These are phyloP conservation scores for Pseudobourletiella spinata DNA, from an alignment of 1,140 invertebrate species.

Conservation along the genomic window DNA sequence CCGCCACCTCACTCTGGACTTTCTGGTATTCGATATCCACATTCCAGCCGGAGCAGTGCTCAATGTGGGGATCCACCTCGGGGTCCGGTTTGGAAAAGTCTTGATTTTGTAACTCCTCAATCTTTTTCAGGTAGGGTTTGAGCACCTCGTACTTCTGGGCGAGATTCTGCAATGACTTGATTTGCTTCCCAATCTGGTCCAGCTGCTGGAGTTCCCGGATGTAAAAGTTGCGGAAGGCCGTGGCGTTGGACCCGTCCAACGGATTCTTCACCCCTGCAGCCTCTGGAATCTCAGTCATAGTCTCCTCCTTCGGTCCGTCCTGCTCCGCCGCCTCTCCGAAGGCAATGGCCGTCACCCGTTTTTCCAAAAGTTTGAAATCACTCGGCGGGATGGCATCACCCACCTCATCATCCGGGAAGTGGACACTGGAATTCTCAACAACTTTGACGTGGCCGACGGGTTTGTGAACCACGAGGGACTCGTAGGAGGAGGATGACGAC, in stretches of 20 bases:
- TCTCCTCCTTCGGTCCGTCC: neutral
- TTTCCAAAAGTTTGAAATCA: neutral
- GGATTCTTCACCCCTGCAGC: neutral
- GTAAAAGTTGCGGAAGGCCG: constrained; percentile 30
- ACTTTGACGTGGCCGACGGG: constrained; percentile 3
- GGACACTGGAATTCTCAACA: constrained; percentile 3
- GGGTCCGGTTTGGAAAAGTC: constrained; percentile 20
- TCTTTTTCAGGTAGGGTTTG: constrained; percentile 27
- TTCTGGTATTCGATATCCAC: constrained; percentile 29
- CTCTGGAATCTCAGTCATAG: neutral
- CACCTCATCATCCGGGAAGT: constrained; percentile 4
- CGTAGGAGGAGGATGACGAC: constrained; percentile 22
- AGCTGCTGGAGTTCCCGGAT: constrained; percentile 24
- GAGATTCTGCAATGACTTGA: constrained; percentile 24
- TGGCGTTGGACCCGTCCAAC: neutral
- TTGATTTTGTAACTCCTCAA: constrained; percentile 7
- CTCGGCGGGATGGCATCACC: neutral
- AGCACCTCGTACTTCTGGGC: constrained; percentile 24
- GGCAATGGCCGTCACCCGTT: neutral
- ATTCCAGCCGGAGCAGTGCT: constrained; percentile 34
- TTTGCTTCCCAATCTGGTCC: constrained; percentile 30
- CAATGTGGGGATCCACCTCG: constrained; percentile 26
- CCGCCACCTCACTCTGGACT: constrained; percentile 23
- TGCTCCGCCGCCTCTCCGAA: neutral
- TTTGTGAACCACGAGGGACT: constrained; percentile 9